Evolutionary conservation across 2,888 invertebrate species (phyloP).

Genomic region (Dasypogon diadema): DNA sequence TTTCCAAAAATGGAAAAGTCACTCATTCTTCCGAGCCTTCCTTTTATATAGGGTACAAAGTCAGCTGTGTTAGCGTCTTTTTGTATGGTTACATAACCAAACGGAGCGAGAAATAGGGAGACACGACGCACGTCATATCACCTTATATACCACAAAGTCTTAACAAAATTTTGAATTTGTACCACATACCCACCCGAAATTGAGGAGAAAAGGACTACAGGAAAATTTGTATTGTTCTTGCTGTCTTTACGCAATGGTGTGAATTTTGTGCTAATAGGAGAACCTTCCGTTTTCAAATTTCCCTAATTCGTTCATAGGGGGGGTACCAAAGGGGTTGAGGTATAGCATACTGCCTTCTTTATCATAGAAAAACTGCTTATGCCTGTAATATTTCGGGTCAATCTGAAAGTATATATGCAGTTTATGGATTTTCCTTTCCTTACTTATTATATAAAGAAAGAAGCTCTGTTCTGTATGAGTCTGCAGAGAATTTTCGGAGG

Average conservation of each 20-base stretch:
- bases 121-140: no score
- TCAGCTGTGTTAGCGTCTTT: neutral
- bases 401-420: constrained; percentile 14
- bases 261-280: no score
- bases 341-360: neutral
- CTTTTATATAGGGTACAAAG: neutral
- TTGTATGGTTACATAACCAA: neutral
- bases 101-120: neutral
- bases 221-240: no score
- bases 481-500: neutral
- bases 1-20: neutral
- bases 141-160: no score
- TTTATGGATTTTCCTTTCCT: constrained; percentile 32
- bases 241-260: no score
- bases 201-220: no score
- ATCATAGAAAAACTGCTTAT: neutral
- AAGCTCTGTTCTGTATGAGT: neutral
- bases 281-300: no score
- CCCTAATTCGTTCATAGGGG: no score
- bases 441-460: no score
- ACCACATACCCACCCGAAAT: no score
- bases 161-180: no score
- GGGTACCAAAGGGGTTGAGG: no score
- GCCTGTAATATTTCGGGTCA: neutral
- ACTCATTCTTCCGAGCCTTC: neutral